Evolutionary conservation across 2,113 vertebrate species (phyloP).

Genomic region (Lates calcarifer): DNA sequence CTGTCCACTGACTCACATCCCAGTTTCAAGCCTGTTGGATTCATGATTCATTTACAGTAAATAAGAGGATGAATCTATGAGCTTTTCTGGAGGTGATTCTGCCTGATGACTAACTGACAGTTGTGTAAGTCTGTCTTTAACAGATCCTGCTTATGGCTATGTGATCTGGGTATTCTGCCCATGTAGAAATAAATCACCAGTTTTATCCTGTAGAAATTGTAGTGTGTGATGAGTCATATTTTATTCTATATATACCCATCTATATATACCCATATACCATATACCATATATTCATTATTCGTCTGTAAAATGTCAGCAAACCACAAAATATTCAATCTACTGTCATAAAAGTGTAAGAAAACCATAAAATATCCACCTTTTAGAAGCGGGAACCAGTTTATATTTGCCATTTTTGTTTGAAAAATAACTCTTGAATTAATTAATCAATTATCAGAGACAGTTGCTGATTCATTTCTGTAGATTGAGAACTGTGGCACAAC

Average conservation of each 20-base stretch:
- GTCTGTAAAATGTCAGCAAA: not conserved
- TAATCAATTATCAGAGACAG: too few relatives aligned
- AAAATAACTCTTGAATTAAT: too few relatives aligned
- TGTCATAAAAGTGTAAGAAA: too few relatives aligned
- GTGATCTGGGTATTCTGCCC: not conserved
- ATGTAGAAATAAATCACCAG: not conserved
- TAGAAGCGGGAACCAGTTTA: too few relatives aligned
- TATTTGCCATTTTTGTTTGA: too few relatives aligned
- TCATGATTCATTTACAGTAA: slow-evolving; percentile 1
- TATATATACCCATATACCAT: too few relatives aligned
- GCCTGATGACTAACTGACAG: not conserved
- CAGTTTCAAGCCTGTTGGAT: not conserved
- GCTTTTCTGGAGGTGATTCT: slow-evolving; percentile 11
- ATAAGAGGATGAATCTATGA: not conserved
- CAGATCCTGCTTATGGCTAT: not conserved
- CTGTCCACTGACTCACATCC: slow-evolving; percentile 31
- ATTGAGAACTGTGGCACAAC: too few relatives aligned
- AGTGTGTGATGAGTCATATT: not conserved
- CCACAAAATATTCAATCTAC: too few relatives aligned
- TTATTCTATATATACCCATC: too few relatives aligned
- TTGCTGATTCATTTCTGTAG: too few relatives aligned
- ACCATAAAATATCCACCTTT: too few relatives aligned
- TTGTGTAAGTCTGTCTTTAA: not conserved
- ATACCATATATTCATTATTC: too few relatives aligned
- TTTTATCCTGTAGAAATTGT: not conserved